phyloP scores from a whole-genome alignment of 2,797 vertebrate species.

The Lithobates sylvaticus region DNA sequence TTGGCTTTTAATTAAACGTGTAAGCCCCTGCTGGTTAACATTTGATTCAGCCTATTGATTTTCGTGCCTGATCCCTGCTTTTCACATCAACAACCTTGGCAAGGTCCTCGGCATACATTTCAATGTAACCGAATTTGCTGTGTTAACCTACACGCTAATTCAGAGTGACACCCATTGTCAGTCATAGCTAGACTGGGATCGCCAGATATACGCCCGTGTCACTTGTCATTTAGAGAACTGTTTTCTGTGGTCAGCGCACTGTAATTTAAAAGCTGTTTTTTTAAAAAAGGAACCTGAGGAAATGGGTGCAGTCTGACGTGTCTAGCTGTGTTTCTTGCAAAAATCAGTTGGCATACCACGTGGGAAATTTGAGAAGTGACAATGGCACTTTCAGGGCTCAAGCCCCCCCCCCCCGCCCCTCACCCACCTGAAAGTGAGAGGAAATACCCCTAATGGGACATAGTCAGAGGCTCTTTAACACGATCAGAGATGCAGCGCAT shows the following conservation, averaged over 20 bases:
- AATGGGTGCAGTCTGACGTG: constrained; percentile 7
- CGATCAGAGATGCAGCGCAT: too few relatives aligned
- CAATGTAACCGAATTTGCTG: constrained; percentile 37
- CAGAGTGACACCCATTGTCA: constrained; percentile 46
- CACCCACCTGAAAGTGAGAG: too few relatives aligned
- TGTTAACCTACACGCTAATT: constrained; percentile 29
- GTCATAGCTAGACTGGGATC: not conserved
- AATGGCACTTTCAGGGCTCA: too few relatives aligned
- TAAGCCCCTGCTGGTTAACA: constrained; percentile 33
- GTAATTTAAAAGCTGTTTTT: constrained; percentile 7
- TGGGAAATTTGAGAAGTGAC: too few relatives aligned
- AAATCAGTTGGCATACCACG: not conserved
- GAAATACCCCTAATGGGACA: too few relatives aligned
- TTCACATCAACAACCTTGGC: constrained; percentile 46
- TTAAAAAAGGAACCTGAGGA: not conserved
- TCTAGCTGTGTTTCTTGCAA: not conserved
- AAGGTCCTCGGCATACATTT: not conserved
- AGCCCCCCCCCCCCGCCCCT: too few relatives aligned
- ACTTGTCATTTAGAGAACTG: not conserved
- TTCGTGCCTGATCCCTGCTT: constrained; percentile 49
- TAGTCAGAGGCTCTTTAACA: too few relatives aligned
- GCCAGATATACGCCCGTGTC: not conserved
- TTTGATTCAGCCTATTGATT: constrained; percentile 46
- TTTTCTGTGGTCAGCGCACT: constrained; percentile 1
- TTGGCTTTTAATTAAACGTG: constrained; percentile 35